Conservation (phyloP, 1,140 invertebrate species). For the Thaumatotibia leucotreta region DNA sequence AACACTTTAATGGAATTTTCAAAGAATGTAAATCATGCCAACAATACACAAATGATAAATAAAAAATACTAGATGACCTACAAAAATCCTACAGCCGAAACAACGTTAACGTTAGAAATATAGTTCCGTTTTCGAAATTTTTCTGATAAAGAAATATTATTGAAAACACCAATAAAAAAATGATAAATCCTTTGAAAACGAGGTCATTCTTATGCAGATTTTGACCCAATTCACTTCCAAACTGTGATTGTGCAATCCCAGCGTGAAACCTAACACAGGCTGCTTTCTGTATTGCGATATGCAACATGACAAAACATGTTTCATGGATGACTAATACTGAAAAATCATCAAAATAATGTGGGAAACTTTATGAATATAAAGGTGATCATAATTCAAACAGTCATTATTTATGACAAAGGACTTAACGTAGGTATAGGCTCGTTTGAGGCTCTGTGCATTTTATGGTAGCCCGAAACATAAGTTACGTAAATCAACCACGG, state of each 20-base stretch:
- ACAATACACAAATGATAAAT: background rate
- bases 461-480: constrained; percentile 3
- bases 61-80: background rate
- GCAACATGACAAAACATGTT: background rate
- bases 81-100: background rate
- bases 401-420: constrained; percentile 6
- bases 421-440: background rate
- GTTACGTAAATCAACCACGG: constrained; percentile 13
- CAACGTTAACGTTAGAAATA: background rate
- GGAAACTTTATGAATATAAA: background rate
- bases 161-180: background rate
- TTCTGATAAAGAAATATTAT: background rate
- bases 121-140: background rate
- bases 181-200: background rate
- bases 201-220: constrained; percentile 1
- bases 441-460: background rate
- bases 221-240: constrained; percentile 1
- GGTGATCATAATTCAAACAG: background rate
- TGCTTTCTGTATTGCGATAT: background rate
- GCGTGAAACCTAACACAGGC: background rate
- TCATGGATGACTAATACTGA: background rate
- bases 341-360: background rate
- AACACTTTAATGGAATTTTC: too few relatives aligned
- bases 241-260: background rate
- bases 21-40: too few relatives aligned